Evolutionary conservation across 2,888 invertebrate genomes (phyloP), one percentile per base, ranked within the genome.

Genomic region (Harpalus rubripes): DNA sequence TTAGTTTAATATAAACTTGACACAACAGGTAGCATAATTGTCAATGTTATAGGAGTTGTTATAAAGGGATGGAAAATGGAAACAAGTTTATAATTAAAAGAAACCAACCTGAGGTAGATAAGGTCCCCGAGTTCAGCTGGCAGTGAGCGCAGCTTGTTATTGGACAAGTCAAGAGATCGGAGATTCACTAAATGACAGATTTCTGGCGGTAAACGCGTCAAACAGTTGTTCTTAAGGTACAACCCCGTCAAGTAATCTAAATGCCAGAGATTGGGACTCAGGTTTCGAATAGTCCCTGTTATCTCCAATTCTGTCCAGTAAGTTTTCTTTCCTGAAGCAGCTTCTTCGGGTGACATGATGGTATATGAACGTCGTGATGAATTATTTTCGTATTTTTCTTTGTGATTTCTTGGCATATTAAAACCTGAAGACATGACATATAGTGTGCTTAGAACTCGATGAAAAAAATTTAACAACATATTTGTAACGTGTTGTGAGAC

Each of bases 51-150:
- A 84, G 26, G 59, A 86, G 81, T 74, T 72, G 81, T 84, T 81
- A 52, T 52, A 52, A 52, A 52, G 44, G n/a, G n/a, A n/a, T n/a
- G n/a, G n/a, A n/a, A n/a, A n/a, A n/a, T n/a, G n/a, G n/a, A n/a
- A n/a, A n/a, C n/a, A n/a, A n/a, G n/a, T n/a, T 52, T 52, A 12
- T 22, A 61, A 63, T 12, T 26, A 26, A 12, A 7, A 26, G 22
- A 8, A n/a, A 86, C 87, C 88, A 90, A 97, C 97, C 96, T 96
- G 90, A 99, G 95, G 91, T 97, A 95, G 92, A 98, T 96, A 90
- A 99, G 95, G 91, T 99, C 99, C 86, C 99, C 99, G 81, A 99
- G 93, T 93, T 99, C 99, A 82, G 97, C 95, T 87, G 99, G 99
- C 91, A 99, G 93, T 90, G 96, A 96, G 87, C 98, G 94, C 89